Percentiles rank a stretch among this genome's conserved stretches.
Conservation (phyloP, 1,140 invertebrate species). For the Megathymus violae region DNA sequence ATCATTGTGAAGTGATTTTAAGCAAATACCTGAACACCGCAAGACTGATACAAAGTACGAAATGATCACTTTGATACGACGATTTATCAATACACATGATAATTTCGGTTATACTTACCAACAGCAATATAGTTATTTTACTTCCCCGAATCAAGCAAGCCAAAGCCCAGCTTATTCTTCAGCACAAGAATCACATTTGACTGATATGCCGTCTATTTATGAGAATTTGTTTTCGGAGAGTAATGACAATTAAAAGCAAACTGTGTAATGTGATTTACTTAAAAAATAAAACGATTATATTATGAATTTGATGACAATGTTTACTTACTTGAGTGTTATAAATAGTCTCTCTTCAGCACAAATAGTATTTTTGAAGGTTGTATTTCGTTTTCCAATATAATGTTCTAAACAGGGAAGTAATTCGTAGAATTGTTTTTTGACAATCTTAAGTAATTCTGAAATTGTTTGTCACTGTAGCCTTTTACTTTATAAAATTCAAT, state of each 20-base stretch:
- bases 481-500: conserved; percentile 32
- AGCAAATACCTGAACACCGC: conserved; percentile 25
- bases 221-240: conserved; percentile 8
- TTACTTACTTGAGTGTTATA: conserved; percentile 25
- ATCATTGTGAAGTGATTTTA: conserved; percentile 31
- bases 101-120: conserved; percentile 15
- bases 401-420: neutral
- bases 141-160: conserved; percentile 24
- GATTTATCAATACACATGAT: conserved; percentile 7
- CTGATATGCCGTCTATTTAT: conserved; percentile 19
- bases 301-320: conserved; percentile 13
- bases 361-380: conserved; percentile 10
- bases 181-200: conserved; percentile 27
- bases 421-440: neutral
- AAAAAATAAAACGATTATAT: conserved; percentile 28
- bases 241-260: conserved; percentile 21
- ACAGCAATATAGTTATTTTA: conserved; percentile 15
- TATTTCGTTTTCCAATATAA: neutral
- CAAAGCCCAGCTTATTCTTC: conserved; percentile 24
- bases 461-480: conserved; percentile 23
- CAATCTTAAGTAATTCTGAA: conserved; percentile 16
- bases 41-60: conserved; percentile 19
- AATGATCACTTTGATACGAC: conserved; percentile 26
- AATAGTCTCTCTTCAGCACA: conserved; percentile 17
- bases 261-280: conserved; percentile 12